Conservation (phyloP, 2,888 invertebrate genomes). For the Andrena camellia region DNA sequence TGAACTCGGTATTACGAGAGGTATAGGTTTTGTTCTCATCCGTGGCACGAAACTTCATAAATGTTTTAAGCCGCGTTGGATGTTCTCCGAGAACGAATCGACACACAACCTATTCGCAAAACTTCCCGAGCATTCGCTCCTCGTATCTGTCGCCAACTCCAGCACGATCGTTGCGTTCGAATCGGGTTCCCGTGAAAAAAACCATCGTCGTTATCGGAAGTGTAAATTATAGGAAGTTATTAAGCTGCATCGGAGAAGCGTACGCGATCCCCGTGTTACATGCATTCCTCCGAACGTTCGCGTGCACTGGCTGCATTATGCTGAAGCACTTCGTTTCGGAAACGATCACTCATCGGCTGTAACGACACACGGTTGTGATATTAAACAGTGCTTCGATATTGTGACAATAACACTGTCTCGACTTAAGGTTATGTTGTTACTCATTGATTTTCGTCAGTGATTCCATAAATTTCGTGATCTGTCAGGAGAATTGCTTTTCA, state of each 20-base stretch:
- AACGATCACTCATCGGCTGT: background rate
- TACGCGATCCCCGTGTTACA: constrained; percentile 23
- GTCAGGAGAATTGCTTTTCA: background rate
- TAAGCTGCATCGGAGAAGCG: constrained; percentile 26
- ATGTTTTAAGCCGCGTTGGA: constrained; percentile 4
- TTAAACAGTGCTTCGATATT: constrained; percentile 10
- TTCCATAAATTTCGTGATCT: constrained; percentile 17
- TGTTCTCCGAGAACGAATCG: background rate
- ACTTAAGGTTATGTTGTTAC: constrained; percentile 58
- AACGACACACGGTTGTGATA: constrained; percentile 13
- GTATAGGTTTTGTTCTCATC: background rate
- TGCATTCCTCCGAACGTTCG: background rate
- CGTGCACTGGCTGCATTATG: constrained; percentile 39
- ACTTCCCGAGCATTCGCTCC: background rate
- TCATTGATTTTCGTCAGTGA: constrained; percentile 51
- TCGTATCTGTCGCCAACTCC: background rate
- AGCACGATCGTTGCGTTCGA: background rate
- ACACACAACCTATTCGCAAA: background rate
- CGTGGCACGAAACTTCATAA: background rate
- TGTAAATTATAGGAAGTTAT: constrained; percentile 29
- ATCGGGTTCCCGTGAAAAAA: background rate
- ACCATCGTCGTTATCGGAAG: constrained; percentile 5
- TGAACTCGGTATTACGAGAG: background rate
- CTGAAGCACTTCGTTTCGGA: constrained; percentile 13
- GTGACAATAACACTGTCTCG: constrained; percentile 25